These are phyloP conservation scores for Rhinophrynus dorsalis DNA, from an alignment of 2,797 vertebrate genomes.

Conservation along the genomic window DNA sequence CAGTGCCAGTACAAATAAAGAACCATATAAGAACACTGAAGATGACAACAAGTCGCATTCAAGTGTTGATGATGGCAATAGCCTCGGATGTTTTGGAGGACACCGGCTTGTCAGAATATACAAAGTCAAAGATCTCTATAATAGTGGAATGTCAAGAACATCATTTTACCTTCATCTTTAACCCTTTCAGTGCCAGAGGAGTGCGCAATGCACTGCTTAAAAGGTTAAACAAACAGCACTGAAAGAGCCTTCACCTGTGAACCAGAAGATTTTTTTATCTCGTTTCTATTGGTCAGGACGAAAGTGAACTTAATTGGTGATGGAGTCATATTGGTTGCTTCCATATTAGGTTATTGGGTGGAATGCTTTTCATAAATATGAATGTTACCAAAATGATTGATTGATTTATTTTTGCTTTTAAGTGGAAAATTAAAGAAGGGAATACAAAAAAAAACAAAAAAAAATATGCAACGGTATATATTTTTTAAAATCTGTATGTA, in stretches of 20 bases:
- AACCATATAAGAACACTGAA: too few species aligned
- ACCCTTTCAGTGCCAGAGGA: too few species aligned
- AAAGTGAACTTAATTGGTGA: constrained; percentile 58
- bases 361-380: constrained; percentile 72
- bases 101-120: constrained; percentile 99
- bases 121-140: constrained; percentile 98
- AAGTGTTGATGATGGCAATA: too few species aligned
- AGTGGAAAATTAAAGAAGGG: constrained; percentile 75
- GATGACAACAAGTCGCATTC: too few species aligned
- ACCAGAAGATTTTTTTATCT: constrained; percentile 78
- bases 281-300: constrained; percentile 75
- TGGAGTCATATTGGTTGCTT: constrained; percentile 51
- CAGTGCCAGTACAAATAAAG: too few species aligned
- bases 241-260: constrained; percentile 77
- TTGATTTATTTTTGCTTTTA: constrained; percentile 62
- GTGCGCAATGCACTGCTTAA: too few species aligned
- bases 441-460: too few species aligned
- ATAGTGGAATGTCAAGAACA: constrained; percentile 93
- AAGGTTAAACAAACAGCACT: constrained; percentile 76
- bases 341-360: constrained; percentile 56
- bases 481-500: too few species aligned
- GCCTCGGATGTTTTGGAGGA: constrained; percentile 97
- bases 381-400: constrained; percentile 71
- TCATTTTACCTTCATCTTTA: constrained; percentile 63
- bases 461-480: too few species aligned